Percentiles rank a stretch among this genome's conserved stretches.
phyloP scores from a whole-genome alignment of 2,113 vertebrate genomes.

The Cettia cetti region DNA sequence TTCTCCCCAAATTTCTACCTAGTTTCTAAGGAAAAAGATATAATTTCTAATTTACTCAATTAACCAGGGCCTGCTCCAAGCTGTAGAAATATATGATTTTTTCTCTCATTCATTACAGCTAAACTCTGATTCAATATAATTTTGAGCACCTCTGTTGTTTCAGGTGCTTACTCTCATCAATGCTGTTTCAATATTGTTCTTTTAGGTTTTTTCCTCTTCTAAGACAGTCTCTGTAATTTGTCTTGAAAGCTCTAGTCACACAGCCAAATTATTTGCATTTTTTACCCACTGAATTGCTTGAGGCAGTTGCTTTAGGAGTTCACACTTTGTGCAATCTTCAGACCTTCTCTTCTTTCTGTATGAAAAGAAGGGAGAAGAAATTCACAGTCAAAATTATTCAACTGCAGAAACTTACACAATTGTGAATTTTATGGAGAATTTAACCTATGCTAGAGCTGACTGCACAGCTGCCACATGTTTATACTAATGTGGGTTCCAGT shows the following conservation, averaged over 20 bases:
- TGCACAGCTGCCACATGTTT: not conserved
- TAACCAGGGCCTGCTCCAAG: not conserved
- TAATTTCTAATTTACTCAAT: not conserved
- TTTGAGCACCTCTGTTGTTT: not conserved
- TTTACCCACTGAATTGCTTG: not conserved
- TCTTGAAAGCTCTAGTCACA: not conserved
- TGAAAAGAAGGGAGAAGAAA: not conserved
- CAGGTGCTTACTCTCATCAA: not conserved
- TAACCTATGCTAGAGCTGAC: not conserved
- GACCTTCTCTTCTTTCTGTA: not conserved
- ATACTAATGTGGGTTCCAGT: not conserved
- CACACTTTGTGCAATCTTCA: not conserved
- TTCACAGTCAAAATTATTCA: not conserved
- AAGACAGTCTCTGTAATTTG: not conserved
- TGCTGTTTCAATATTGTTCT: not conserved
- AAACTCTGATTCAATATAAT: not conserved
- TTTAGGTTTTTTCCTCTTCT: not conserved
- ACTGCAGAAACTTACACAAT: not conserved
- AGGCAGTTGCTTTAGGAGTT: not conserved
- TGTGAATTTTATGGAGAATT: not conserved
- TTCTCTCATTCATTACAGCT: not conserved
- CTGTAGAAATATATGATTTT: not conserved
- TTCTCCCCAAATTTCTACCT: not conserved
- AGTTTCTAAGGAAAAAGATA: not conserved
- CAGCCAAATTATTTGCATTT: not conserved